Evolutionary conservation across 2,113 vertebrate genomes (phyloP), one percentile per base, ranked within the genome.

Genomic region (Lonchura striata): DNA sequence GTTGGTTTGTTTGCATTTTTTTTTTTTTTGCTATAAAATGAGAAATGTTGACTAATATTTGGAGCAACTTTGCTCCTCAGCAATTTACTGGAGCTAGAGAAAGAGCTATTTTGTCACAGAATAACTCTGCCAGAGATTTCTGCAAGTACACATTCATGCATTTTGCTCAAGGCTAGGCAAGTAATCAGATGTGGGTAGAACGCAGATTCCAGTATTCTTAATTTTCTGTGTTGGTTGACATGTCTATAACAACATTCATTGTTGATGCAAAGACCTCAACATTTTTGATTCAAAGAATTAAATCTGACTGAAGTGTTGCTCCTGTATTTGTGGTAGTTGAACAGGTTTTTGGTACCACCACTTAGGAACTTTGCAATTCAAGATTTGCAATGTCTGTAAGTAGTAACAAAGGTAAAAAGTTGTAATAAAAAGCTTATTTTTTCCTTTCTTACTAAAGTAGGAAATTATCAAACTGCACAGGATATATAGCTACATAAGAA

Each of bases 211-310:
- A n/a, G 4, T 69, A 33, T 27, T 84, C 19, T 39, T 39, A 22
- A 49, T 68, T 74, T 72, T 46, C 50, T 1, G 0, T 37, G 31
- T 42, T 61, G 33, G 57, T 28, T 81, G 78, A 66, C 0, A 0
- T 37, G 19, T 78, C 76, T 74, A 3, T 86, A 76, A 59, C 11
- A 54, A 63, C 17, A 23, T 82, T 90, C 12, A 52, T n/a, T 88
- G 13, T 54, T 63, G 37, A 46, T 54, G 37, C 54, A 80, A 71
- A 79, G 14, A 52, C 15, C n/a, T 27, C 15, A 59, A 66, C 3
- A 27, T 53, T 86, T 23, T 63, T 59, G 20, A 42, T 59, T 54
- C 37, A 77, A 72, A 66, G 18, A 75, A 66, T 37, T 6, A 88
- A 76, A 60, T 20, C 20, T 84, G 39, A 75, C 49, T 1, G 0